A percentile compares a stretch with the other conserved stretches of the same genome.
These are phyloP conservation scores for Sparidentex hasta DNA, from an alignment of 2,797 vertebrate species.

Conservation along the genomic window DNA sequence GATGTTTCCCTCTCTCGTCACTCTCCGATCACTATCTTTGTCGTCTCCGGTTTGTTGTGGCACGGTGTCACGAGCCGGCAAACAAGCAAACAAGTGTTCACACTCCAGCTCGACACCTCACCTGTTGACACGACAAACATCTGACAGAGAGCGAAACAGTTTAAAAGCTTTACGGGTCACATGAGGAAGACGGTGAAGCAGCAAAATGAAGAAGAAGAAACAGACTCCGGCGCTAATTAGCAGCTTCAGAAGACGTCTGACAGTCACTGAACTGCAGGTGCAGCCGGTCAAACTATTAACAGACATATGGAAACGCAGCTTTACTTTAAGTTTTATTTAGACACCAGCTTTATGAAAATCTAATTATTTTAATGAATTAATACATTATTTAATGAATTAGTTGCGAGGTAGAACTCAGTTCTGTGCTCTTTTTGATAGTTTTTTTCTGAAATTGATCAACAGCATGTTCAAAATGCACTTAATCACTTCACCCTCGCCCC, in stretches of 20 bases:
- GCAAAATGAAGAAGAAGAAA: too few species aligned
- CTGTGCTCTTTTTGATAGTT: background rate
- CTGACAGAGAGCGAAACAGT: background rate
- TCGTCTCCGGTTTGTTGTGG: constrained; percentile 2
- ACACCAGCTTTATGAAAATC: constrained; percentile 10
- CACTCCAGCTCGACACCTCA: background rate
- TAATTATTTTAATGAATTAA: constrained; percentile 11
- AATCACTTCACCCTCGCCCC: background rate
- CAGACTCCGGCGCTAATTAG: constrained; percentile 1
- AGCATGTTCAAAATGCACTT: background rate
- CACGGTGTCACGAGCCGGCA: background rate
- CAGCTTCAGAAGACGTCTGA: background rate
- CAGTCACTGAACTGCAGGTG: constrained; percentile 34
- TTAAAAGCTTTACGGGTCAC: background rate
- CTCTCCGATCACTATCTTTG: background rate
- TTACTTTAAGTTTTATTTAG: background rate
- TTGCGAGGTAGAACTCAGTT: background rate
- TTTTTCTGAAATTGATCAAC: constrained; percentile 1
- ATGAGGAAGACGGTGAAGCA: background rate
- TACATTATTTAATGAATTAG: background rate
- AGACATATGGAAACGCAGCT: background rate
- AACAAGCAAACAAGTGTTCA: constrained; percentile 1
- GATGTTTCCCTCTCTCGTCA: background rate
- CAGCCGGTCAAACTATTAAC: background rate
- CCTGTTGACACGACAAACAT: constrained; percentile 23